Evolutionary conservation across 2,113 vertebrate genomes (phyloP), one percentile per base, ranked within the genome.

Genomic region (Macquaria ambigua): DNA sequence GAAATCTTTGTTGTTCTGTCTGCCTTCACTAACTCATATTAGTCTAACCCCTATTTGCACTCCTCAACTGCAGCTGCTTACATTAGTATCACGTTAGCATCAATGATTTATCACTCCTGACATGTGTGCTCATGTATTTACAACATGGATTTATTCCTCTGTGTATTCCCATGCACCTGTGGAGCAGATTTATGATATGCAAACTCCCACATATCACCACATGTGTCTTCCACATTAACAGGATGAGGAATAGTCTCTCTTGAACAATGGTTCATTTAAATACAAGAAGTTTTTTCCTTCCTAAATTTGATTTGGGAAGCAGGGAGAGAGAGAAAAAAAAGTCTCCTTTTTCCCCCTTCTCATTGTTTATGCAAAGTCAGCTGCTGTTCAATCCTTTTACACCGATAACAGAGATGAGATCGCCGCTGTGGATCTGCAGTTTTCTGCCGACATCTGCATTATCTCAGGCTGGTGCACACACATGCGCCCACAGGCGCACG

Each of bases 331-430:
- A 37, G 34, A 11, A 14, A 53, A 37, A 74, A 78, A 70, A 63
- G 0, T 7, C 28, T 21, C 0, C 23, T 46, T 64, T 8, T 8
- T 21, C 28, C 18, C 12, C 50, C 63, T 37, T 39, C 48, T 87
- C 74, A 85, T 87, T 92, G 86, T 92, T 93, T 92, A 90, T 93
- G 91, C 93, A 88, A 91, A 91, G 89, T 94, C 91, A 91, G 91
- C 89, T 76, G 78, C 69, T 84, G 77, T 74, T 76, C 80, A 80
- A 70, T 83, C 81, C 76, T 86, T 83, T 84, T 18, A 70, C 87
- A 81, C 70, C 21, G 87, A 92, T 91, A 90, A 92, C 84, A 77
- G 82, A 91, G 87, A 91, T 77, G 74, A 85, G 87, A 91, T 87
- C 39, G 74, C 75, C 5, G 48, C 75, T 79, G 88, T 41, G 43